Evolutionary conservation across 2,113 vertebrate genomes (phyloP), one percentile per base, ranked within the genome.

Genomic region (Amphilophus citrinellus): DNA sequence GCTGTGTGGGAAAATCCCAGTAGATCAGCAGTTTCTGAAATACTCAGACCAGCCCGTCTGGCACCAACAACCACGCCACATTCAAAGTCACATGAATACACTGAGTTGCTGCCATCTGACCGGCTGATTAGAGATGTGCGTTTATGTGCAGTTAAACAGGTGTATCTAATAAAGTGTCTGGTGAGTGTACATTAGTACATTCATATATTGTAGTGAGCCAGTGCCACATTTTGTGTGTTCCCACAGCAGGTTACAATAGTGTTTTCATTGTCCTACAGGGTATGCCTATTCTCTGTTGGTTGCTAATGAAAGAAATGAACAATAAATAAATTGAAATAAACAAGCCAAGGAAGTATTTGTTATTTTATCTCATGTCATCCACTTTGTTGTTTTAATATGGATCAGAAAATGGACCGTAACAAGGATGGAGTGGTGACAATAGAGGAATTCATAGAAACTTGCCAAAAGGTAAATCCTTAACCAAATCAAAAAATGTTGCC

Each of bases 371-470:
- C 68, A 73, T 56, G 47, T 35, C 53, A 65, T 14, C 47, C 10
- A 3, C 47, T 73, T 73, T 73, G 27, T n/a, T 73, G 30, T 50
- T 35, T 73, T 35, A 56, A 73, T 9, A 73, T 73, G 47, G 1
- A 73, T 53, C 71, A 97, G 97, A 96, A 98, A 97, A 96, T 96
- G 96, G 96, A 96, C 89, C 91, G 93, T 22, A 96, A 96, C 84
- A 90, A 96, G 22, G 98, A 99, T 0, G 98, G 98, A 10, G 95
- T 99, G 57, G 98, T 99, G 91, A 99, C 98, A 20, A 96, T 99
- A 0, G 97, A 99, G 13, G 98, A 99, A 89, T 99, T 99, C 91
- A 96, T 99, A 79, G 97, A 98, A 92, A 97, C 97, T 0, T 99
- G 98, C 91, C 97, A 98, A 94, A 98, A 97, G 97, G 98, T 99